Evolutionary conservation across 2,113 vertebrate genomes (phyloP).

Genomic region (Microcebus ravelobensis): DNA sequence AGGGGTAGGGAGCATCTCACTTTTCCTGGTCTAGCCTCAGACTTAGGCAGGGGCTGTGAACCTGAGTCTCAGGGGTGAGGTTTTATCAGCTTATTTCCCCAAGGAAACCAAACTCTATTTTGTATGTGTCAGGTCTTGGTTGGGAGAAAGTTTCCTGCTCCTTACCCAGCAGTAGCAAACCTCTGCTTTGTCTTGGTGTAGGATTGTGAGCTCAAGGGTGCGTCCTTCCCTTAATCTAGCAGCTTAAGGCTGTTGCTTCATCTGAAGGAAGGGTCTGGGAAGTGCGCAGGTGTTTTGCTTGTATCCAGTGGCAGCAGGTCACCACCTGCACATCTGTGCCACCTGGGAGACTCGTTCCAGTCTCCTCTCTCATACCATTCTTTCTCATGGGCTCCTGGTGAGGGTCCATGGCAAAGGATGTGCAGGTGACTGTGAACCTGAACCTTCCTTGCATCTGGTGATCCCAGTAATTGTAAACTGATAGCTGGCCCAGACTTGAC

Average conservation of each 20-base stretch:
- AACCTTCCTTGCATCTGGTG: neutral
- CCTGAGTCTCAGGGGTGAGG: neutral
- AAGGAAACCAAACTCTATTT: neutral
- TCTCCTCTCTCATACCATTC: neutral
- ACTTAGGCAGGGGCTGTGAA: neutral
- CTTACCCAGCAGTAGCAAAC: neutral
- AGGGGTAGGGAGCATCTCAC: neutral
- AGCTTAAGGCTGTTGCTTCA: neutral
- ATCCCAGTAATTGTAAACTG: neutral
- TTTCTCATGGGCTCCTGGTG: neutral
- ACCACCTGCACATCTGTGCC: neutral
- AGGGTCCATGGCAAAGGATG: neutral
- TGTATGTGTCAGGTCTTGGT: neutral
- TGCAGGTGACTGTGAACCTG: neutral
- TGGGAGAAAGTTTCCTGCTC: neutral
- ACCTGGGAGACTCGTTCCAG: neutral
- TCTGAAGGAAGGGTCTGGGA: neutral
- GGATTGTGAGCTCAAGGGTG: neutral
- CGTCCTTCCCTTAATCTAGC: neutral
- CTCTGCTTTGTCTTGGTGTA: neutral
- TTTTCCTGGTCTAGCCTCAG: neutral
- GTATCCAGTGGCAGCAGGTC: neutral
- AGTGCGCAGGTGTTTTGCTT: neutral
- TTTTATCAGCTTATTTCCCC: neutral
- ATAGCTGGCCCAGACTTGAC: neutral